Base-by-base conservation (phyloP, 1,140 invertebrate species). In the Zaprionus ghesquierei region DNA sequence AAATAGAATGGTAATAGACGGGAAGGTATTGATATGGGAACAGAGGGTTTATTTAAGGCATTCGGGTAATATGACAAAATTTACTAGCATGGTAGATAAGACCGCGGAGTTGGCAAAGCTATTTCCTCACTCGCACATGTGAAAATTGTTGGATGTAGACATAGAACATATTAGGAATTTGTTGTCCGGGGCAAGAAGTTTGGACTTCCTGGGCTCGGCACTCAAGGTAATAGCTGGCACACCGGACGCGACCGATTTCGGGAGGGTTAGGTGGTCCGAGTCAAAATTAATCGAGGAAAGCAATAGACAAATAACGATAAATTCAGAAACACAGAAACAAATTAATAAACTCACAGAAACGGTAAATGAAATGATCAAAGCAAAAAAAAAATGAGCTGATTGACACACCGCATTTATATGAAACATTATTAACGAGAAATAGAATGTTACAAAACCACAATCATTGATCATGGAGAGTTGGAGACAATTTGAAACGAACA, bases 101-200 rank as follows among this genome's bases (percentile, higher is more conserved):
- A 59, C 62, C 2, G 44, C 15, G 27, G 64, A 44, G 10, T 44
- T 75, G 46, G 20, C 41, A 10, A 25, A 50, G 18, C 41, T 56
- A 27, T 65, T 69, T 2, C 64, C 61, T 5, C 20, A 69, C 9
- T 69, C 65, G 5, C 70, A 77, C 18, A 77, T 74, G 58, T 23
- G 35, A 23, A 62, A 77, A 49, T 27, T 59, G 5, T 29, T 66
- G 35, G 54, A 58, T 5, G 44, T 66, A 68, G 54, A 59, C 12
- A 38, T 29, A 25, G 58, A 49, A n/a, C 58, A 62, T 33, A 12
- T 15, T 4, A 20, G 18, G 10, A 56, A 55, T 20, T 10, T 31
- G 0, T 62, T 55, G 20, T 62, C 58, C 13, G 15, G 8, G 15
- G 22, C 38, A n/a, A 59, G 56, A 46, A 46, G 38, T 8, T 3